These are phyloP conservation scores for Drosophila simulans DNA, from an alignment of 1,140 invertebrate genomes.

Conservation along the genomic window DNA sequence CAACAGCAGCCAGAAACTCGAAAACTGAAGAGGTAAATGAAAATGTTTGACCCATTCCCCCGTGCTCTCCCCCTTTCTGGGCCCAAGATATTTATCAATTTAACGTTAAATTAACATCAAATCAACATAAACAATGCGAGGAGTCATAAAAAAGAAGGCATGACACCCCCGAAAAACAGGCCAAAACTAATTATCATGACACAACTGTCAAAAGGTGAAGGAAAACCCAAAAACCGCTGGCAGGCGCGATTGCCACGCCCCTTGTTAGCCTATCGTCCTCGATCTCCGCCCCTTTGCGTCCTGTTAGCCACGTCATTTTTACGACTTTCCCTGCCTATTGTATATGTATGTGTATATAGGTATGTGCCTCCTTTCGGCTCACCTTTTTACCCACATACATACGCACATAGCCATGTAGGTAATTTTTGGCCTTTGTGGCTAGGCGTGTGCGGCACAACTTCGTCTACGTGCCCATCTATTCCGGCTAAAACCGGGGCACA, in stretches of 20 bases:
- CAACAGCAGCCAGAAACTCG: conserved; percentile 22
- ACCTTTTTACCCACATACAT: conserved; percentile 55
- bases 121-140: conserved; percentile 76
- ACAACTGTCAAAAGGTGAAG: conserved; percentile 72
- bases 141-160: conserved; percentile 70
- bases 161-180: conserved; percentile 51
- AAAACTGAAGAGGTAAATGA: conserved; percentile 64
- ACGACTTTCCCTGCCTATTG: conserved; percentile 46
- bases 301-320: conserved; percentile 53
- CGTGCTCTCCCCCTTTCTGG: neutral
- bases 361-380: conserved; percentile 36
- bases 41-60: conserved; percentile 57
- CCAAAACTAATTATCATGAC: conserved; percentile 75
- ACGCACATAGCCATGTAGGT: conserved; percentile 17
- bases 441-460: conserved; percentile 67
- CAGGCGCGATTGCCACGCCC: conserved; percentile 50
- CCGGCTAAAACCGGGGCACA: conserved; percentile 62
- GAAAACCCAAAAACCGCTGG: conserved; percentile 1
- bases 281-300: conserved; percentile 19
- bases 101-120: conserved; percentile 79
- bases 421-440: conserved; percentile 69
- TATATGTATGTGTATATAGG: neutral
- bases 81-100: conserved; percentile 73
- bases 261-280: conserved; percentile 46
- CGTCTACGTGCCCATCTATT: conserved; percentile 75